Conservation (phyloP, 2,888 invertebrate species). For the Xestia rhomboidea region DNA sequence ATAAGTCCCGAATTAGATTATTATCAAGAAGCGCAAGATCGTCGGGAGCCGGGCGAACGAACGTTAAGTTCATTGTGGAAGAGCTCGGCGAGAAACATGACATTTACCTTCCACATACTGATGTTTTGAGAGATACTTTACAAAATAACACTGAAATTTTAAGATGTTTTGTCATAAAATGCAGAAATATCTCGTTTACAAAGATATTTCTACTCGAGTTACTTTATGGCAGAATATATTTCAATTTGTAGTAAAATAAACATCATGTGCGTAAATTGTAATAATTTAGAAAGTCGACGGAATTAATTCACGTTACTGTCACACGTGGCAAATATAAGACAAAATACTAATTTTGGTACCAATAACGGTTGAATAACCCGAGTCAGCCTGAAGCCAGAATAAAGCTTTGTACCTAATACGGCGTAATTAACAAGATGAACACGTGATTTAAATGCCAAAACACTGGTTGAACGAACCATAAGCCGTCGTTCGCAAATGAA, state of each 20-base stretch:
- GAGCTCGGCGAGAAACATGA: conserved; percentile 37
- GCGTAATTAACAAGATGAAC: conserved; percentile 34
- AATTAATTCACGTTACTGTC: conserved; percentile 19
- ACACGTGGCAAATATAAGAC: conserved; percentile 9
- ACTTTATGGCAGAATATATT: conserved; percentile 35
- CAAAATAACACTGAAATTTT: conserved; percentile 32
- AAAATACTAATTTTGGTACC: conserved; percentile 18
- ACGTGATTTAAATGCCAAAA: conserved; percentile 48
- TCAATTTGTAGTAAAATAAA: conserved; percentile 34
- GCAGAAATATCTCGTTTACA: conserved; percentile 16
- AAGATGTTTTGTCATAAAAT: conserved; percentile 43
- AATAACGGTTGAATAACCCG: conserved; percentile 2
- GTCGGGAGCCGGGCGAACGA: conserved; percentile 15
- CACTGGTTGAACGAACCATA: conserved; percentile 51
- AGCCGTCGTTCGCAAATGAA: conserved; percentile 63
- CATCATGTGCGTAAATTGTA: conserved; percentile 18
- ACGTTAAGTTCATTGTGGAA: conserved; percentile 57
- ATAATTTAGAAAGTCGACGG: conserved; percentile 17
- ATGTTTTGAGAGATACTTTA: conserved; percentile 22
- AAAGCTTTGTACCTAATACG: conserved; percentile 24
- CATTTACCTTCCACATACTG: conserved; percentile 25
- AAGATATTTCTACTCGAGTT: conserved; percentile 20
- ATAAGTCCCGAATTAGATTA: conserved; percentile 64
- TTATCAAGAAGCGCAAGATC: conserved; percentile 58
- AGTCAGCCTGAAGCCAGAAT: conserved; percentile 21